Conservation (phyloP, 2,113 vertebrate species). For the Dendrocopos noguchii region DNA sequence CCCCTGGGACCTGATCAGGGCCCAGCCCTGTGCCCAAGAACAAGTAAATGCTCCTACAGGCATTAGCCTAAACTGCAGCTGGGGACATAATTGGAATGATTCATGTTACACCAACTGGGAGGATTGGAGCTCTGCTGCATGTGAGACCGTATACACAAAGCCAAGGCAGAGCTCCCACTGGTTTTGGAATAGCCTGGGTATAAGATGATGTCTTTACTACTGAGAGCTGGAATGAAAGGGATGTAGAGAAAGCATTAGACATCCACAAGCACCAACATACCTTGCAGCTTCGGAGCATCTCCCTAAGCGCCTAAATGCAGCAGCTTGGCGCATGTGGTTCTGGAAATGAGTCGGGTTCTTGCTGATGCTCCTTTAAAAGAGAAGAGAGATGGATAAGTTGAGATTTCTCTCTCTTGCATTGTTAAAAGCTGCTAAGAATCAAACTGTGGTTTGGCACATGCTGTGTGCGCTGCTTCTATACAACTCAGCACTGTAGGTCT, state of each 20-base stretch:
- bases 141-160: background rate
- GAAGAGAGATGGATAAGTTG: too few relatives aligned
- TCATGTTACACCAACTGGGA: background rate
- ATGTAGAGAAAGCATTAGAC: background rate
- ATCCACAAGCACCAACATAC: conserved; percentile 57
- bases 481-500: too few relatives aligned
- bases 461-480: too few relatives aligned
- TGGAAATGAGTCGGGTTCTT: conserved; percentile 77
- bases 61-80: background rate
- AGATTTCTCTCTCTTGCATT: too few relatives aligned
- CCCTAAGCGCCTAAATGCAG: conserved; percentile 75
- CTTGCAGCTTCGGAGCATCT: conserved; percentile 82
- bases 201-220: background rate
- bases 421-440: too few relatives aligned
- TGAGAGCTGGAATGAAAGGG: too few relatives aligned
- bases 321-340: conserved; percentile 80
- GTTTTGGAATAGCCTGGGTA: background rate
- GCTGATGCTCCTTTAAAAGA: too few relatives aligned
- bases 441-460: too few relatives aligned
- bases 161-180: background rate
- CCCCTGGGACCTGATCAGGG: background rate
- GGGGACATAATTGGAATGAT: background rate
- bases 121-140: background rate
- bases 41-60: background rate
- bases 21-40: background rate